Base-by-base conservation (phyloP, 2,113 vertebrate genomes). In the Alligator sinensis region DNA sequence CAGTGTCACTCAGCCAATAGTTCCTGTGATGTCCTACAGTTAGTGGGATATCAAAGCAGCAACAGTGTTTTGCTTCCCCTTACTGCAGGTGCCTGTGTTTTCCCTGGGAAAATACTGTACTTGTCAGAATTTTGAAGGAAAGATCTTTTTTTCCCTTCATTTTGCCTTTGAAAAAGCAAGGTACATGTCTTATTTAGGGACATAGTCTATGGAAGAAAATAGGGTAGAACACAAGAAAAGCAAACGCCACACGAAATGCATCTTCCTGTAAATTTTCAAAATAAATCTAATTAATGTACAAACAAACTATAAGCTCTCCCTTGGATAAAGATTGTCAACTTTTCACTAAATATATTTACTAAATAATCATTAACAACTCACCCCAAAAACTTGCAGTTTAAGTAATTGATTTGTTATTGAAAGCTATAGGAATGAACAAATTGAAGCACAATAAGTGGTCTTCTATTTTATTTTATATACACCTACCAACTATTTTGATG, bases 401-500 rank as follows among this genome's bases (percentile, higher is more conserved):
- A 92, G 63, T 4, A 76, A 25, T 63, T 80, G 57, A 88, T 25
- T 54, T 47, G 38, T 81, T 84, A 58, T 63, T 47, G 61, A 63
- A 86, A 77, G 5, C 28, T 74, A 76, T 14, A 57, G 6, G 22
- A 85, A 61, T 24, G 2, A 77, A 55, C 76, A 91, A 86, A 16
- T 11, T 54, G 66, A 91, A 68, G 11, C 18, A 27, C 18, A 93
- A 79, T 10, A 85, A 72, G 0, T 30, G 60, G 22, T 19, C 16
- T 87, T 91, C 64, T 57, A 38, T 54, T 58, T 55, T 38, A 19
- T 54, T 82, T 55, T 82, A 6, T 0, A 3, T 78, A 60, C 14
- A 98, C 98, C 38, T 98, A 99, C 98, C 98, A 82, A 98, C 95
- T 25, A 99, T 99, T 98, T 99, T 99, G 94, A 98, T 99, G 96